These are phyloP conservation scores for Orycteropus afer DNA, from an alignment of 2,113 vertebrate species.

Conservation along the genomic window DNA sequence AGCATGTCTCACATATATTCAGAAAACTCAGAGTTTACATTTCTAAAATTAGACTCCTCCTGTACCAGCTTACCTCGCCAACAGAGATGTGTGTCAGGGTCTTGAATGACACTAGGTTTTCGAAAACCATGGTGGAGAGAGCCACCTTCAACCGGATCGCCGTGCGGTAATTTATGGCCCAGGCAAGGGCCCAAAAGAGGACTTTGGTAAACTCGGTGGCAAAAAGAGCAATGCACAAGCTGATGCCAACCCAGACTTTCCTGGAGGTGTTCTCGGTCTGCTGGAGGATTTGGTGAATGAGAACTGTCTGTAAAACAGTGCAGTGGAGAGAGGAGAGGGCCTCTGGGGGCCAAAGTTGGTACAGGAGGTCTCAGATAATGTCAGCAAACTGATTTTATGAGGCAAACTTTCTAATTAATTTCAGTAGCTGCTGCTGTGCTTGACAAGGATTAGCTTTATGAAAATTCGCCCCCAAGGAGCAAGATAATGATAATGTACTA, in stretches of 20 bases:
- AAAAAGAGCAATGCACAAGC: slow-evolving; percentile 87
- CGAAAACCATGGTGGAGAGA: slow-evolving; percentile 85
- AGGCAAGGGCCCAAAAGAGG: slow-evolving; percentile 84
- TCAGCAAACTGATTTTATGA: slow-evolving; percentile 21
- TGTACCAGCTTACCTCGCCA: slow-evolving; percentile 86
- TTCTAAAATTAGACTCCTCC: background rate
- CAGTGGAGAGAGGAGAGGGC: background rate
- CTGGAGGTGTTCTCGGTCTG: slow-evolving; percentile 70
- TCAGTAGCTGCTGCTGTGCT: background rate
- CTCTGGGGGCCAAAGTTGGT: background rate
- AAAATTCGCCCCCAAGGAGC: slow-evolving; percentile 48
- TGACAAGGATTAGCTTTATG: slow-evolving; percentile 53
- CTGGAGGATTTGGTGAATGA: slow-evolving; percentile 86
- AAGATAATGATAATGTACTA: slow-evolving; percentile 56
- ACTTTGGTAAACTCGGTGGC: slow-evolving; percentile 85
- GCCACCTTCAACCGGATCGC: slow-evolving; percentile 88
- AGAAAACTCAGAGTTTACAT: background rate
- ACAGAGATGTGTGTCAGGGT: slow-evolving; percentile 82
- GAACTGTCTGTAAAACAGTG: slow-evolving; percentile 82
- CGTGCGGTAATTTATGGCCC: slow-evolving; percentile 89
- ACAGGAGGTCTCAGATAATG: background rate
- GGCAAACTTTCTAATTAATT: slow-evolving; percentile 65
- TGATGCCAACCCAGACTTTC: slow-evolving; percentile 75
- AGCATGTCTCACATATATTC: background rate
- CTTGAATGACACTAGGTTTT: slow-evolving; percentile 87